Base-by-base conservation (phyloP, 2,888 invertebrate genomes). In the Drosophila lutescens region DNA sequence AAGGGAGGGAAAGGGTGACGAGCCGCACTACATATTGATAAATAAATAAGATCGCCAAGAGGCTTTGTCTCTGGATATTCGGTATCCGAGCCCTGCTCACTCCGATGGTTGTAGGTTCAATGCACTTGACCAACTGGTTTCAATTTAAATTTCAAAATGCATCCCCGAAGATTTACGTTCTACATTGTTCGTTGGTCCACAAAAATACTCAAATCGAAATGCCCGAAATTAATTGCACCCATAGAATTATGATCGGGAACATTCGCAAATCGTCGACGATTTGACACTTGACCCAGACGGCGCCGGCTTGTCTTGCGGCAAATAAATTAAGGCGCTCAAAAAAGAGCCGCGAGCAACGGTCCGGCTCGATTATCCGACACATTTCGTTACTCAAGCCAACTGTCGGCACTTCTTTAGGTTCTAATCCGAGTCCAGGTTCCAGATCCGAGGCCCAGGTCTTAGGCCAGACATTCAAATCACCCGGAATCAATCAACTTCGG, bases 211-310 rank as follows among this genome's bases (percentile, higher is more conserved):
- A 38, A 51, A 51, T 54, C 36, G 53, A 44, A 46, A 44, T 50
- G 53, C 32, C 56, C 68, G 40, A 54, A 72, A 74, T 75, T 54
- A 72, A 72, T 71, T 41, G 41, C 41, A 20, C 32, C 34, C 51
- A 30, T 50, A 34, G 69, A 67, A 67, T 63, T 61, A 54, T 38
- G 46, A 61, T 38, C 66, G 65, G 58, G 20, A 59, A 55, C 70
- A 69, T 46, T 55, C 44, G 57, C 57, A 56, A 47, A 38, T 55
- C 38, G 44, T 65, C 46, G 38, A 23, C 32, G 17, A 34, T n/a
- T 87, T 85, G 89, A 84, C 84, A 73, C 58, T 77, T 84, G 89
- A 84, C 89, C 89, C 79, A 71, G 84, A 84, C 86, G 86, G 89
- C 87, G 76, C 81, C 87, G 74, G 54, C 74, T 58, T 59, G 84